These are phyloP conservation scores for Tigriopus californicus DNA, from an alignment of 2,888 invertebrate species.

Conservation along the genomic window DNA sequence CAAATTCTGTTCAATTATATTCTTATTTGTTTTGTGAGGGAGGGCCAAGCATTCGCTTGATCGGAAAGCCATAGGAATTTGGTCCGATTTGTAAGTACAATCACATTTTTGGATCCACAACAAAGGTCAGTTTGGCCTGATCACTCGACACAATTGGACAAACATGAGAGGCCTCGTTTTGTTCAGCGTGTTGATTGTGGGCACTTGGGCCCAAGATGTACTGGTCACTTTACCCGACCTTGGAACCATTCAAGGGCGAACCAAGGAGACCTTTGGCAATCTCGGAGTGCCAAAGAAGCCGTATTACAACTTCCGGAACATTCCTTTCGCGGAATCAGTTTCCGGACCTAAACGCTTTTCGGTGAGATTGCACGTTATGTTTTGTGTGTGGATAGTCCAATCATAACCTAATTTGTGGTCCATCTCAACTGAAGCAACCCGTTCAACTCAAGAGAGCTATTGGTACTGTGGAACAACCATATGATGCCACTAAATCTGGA, in stretches of 20 bases:
- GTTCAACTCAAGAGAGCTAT: neutral
- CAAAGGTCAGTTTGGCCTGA: neutral
- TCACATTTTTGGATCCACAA: too few species aligned
- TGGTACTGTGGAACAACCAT: neutral
- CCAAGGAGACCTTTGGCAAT: neutral
- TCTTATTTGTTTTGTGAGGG: too few species aligned
- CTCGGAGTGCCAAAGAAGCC: neutral
- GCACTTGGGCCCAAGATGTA: neutral
- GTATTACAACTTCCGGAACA: constrained; percentile 4
- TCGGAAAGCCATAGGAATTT: too few species aligned
- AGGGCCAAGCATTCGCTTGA: too few species aligned
- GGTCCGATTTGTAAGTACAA: too few species aligned
- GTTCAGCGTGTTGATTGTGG: neutral
- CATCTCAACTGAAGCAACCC: neutral
- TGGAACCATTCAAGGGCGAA: neutral
- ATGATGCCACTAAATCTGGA: constrained; percentile 8
- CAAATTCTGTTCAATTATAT: too few species aligned
- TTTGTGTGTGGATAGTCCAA: too few species aligned
- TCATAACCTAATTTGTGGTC: too few species aligned
- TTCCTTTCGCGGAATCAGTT: neutral
- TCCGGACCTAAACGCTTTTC: neutral
- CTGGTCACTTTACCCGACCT: neutral
- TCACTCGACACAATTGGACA: neutral
- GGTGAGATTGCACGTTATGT: neutral
- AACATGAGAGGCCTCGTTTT: neutral